Base-by-base conservation (phyloP, 2,888 invertebrate species). In the Netelia melanura region DNA sequence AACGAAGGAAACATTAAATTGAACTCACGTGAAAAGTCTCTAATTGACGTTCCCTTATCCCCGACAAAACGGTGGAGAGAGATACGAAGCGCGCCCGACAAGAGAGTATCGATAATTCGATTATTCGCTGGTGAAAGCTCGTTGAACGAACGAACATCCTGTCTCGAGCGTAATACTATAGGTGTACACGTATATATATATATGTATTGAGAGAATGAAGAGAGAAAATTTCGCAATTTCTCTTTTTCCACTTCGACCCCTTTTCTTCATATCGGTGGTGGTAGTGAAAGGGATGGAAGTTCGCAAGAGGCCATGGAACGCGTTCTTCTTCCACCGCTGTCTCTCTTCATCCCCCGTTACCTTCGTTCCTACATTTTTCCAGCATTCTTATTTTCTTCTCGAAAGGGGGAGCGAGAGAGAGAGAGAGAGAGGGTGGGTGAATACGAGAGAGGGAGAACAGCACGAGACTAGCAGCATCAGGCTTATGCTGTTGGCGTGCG, bases 401-500 rank as follows among this genome's bases (percentile, higher is more conserved):
- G 52, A n/a, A n/a, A 79, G 38, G 44, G 21, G 48, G 52, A 30
- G 38, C 23, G 43, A 70, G 10, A n/a, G 30, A 61, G 68, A n/a
- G 61, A 23, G 25, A 11, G 58, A 43, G 44, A 11, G 21, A 23
- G 17, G 38, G 23, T 8, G 11, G 44, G 64, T 8, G 25, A 44
- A 58, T 30, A 14, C 2, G 48, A 30, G 38, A 43, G 43, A 70
- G 38, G 11, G 30, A 38, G 10, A 56, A 43, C 17, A 21, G 14
- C 38, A 48, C 6, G 38, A 61, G 68, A 58, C n/a, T 17, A 65
- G 65, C 52, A 79, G 62, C 65, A 70, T 67, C 25, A 75, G 81
- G 74, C 75, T 85, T 75, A 76, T 82, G 85, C 79, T 70, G 82
- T 74, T 83, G 79, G 85, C 85, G 85, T 85, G 82, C 76, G 80